A percentile compares a stretch with the other conserved stretches of the same genome.
Conservation (phyloP, 1,140 invertebrate genomes). For the Zaprionus gabonicus region DNA sequence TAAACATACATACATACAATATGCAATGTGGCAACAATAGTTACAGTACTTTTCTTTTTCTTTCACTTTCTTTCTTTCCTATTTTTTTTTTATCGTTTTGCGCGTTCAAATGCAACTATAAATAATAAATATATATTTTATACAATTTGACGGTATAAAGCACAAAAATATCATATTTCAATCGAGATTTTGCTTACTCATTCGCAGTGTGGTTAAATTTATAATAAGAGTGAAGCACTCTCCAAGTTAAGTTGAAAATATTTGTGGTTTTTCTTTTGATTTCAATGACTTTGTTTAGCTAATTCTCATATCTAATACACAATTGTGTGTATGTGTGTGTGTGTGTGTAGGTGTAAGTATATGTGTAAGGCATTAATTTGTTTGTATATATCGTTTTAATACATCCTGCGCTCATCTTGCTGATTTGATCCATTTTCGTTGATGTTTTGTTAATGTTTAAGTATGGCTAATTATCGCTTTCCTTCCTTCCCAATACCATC, state of each 20-base stretch:
- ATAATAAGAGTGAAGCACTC: constrained; percentile 45
- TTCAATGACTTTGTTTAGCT: constrained; percentile 43
- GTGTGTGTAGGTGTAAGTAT: constrained; percentile 40
- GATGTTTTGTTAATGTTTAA: constrained; percentile 55
- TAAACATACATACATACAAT: constrained; percentile 80
- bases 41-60: constrained; percentile 62
- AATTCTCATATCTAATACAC: constrained; percentile 47
- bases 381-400: constrained; percentile 72
- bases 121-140: constrained; percentile 80
- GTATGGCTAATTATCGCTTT: constrained; percentile 68
- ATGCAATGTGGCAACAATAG: constrained; percentile 80
- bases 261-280: constrained; percentile 43
- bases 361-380: constrained; percentile 72
- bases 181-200: constrained; percentile 24
- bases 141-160: constrained; percentile 61
- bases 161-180: constrained; percentile 62
- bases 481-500: not conserved
- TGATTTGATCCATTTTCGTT: constrained; percentile 78
- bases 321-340: constrained; percentile 8
- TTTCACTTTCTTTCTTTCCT: constrained; percentile 31
- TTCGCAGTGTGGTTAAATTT: constrained; percentile 14
- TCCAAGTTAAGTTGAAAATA: constrained; percentile 37
- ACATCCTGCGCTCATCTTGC: constrained; percentile 50
- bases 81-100: constrained; percentile 48
- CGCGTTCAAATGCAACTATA: constrained; percentile 76